phyloP scores from a whole-genome alignment of 2,888 invertebrate genomes.

The Eupithecia subumbrata region DNA sequence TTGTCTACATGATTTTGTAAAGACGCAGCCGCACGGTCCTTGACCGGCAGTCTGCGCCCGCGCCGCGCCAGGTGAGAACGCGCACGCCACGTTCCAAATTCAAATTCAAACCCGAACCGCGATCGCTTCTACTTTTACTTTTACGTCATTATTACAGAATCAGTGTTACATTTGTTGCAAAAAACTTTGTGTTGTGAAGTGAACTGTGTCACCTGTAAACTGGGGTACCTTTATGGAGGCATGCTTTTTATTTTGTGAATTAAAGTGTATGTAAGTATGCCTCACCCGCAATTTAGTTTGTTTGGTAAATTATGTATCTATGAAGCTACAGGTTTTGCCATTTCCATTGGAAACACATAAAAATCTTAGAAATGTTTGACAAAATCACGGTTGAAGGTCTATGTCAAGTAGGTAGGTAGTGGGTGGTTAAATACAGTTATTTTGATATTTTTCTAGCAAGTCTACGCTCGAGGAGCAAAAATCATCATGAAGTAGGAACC shows the following conservation, averaged over 20 bases:
- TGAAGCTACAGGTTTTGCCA: neutral
- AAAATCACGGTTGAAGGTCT: neutral
- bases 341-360: neutral
- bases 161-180: slow-evolving; percentile 34
- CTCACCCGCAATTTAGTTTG: neutral
- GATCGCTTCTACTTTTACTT: slow-evolving; percentile 61
- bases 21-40: slow-evolving; percentile 57
- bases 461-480: neutral
- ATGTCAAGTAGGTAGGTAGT: neutral
- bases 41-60: slow-evolving; percentile 63
- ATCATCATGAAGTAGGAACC: neutral
- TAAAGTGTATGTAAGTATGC: neutral
- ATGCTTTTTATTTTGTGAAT: neutral
- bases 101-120: slow-evolving; percentile 47
- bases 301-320: neutral
- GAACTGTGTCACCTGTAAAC: neutral
- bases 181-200: slow-evolving; percentile 22
- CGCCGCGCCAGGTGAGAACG: slow-evolving; percentile 39
- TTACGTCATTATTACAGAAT: slow-evolving; percentile 48
- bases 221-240: neutral
- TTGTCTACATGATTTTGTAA: neutral
- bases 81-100: slow-evolving; percentile 48
- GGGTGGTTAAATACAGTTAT: neutral
- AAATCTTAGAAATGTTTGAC: neutral
- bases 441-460: neutral